Evolutionary conservation across 2,113 vertebrate genomes (phyloP).

Genomic region (Tychaedon coryphoeus): DNA sequence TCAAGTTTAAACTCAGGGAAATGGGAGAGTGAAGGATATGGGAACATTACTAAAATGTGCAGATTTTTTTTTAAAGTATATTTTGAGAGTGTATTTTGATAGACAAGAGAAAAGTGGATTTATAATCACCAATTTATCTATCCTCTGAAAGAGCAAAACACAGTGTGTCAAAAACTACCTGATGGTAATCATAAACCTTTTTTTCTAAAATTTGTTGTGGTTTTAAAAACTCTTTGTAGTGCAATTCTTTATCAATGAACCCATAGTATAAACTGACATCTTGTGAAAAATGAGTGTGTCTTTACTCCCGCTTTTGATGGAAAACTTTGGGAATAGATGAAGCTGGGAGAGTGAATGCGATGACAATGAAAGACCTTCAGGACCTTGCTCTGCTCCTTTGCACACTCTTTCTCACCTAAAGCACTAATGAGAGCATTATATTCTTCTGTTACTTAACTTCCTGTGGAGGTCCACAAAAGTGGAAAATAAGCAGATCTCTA

Average conservation of each 20-base stretch:
- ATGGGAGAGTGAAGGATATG: fast-evolving
- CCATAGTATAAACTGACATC: neutral
- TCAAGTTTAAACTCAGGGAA: neutral
- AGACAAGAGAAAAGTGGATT: neutral
- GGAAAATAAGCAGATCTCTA: neutral
- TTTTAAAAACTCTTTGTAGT: neutral
- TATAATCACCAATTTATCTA: neutral
- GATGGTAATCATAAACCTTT: neutral
- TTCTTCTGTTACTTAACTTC: neutral
- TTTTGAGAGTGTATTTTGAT: neutral
- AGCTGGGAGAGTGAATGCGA: neutral
- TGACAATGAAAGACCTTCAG: neutral
- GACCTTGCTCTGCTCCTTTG: neutral
- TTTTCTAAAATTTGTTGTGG: neutral
- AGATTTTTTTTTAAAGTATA: neutral
- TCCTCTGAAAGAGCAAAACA: neutral
- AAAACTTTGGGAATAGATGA: neutral
- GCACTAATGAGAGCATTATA: neutral
- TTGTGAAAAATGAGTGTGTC: neutral
- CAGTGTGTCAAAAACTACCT: neutral
- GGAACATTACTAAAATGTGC: neutral
- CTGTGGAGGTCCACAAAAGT: neutral
- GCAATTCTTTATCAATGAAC: neutral
- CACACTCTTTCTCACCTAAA: neutral
- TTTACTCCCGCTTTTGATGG: neutral